Base-by-base conservation (phyloP, 2,113 vertebrate species). In the Morone chrysops region DNA sequence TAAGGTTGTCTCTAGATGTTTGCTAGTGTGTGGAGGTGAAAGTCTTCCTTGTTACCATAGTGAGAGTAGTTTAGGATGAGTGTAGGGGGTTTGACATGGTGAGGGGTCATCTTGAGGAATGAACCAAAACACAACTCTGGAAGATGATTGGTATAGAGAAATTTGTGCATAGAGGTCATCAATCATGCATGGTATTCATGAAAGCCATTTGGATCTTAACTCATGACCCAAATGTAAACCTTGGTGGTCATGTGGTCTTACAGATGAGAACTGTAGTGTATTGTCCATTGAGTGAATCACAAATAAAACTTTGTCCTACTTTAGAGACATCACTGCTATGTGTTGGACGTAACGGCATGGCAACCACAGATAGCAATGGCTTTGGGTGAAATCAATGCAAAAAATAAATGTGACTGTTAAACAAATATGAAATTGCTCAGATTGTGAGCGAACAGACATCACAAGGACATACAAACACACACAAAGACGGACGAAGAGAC, bases 11-110 rank as follows among this genome's bases (percentile, higher is more conserved):
- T 77, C 75, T 60, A 63, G 25, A 10, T 78, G 65, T 70, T 50
- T 65, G 47, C 61, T 1, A 41, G n/a, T 68, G 47, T 71, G 43
- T 62, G 72, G 94, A 97, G 95, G 95, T 97, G 95, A 95, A 96
- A 96, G 95, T 93, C 92, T 92, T 96, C 93, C 93, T 90, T 83
- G 91, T 90, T 88, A 90, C 72, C 78, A 91, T 77, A 83, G 85
- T 83, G 89, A 84, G 84, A 67, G 87, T 75, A 76, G 51, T 36
- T 61, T 31, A 40, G 25, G 47, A 74, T 76, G 73, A 69, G 78
- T 81, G 75, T 82, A 68, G 72, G 50, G 74, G 83, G 50, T 61
- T 65, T 79, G 78, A 82, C 84, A 90, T 69, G 80, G 84, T 70
- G 20, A 70, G 79, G 77, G 62, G 50, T 85, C 66, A 70, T 83